Percentiles rank a stretch among this genome's conserved stretches.
These are phyloP conservation scores for Struthio camelus DNA, from an alignment of 2,113 vertebrate genomes.

Conservation along the genomic window DNA sequence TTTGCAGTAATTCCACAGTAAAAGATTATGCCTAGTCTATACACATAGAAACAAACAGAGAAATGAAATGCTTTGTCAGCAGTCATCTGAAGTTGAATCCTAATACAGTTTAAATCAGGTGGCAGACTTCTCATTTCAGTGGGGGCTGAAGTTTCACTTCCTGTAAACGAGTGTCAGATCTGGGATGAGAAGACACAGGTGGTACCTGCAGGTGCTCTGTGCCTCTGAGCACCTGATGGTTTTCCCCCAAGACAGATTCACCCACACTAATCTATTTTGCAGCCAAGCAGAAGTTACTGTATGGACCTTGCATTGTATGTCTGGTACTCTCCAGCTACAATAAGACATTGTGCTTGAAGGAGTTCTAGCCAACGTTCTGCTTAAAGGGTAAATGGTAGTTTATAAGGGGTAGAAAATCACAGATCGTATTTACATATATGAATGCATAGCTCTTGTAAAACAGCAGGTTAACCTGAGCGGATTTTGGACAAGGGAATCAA, in stretches of 20 bases:
- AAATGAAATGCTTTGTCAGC: background rate
- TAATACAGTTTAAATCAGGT: background rate
- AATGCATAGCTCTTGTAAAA: background rate
- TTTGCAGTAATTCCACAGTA: background rate
- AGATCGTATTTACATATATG: background rate
- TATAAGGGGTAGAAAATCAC: background rate
- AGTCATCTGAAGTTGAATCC: background rate
- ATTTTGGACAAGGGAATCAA: background rate
- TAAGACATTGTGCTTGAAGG: background rate
- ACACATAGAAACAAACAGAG: background rate
- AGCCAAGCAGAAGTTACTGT: background rate
- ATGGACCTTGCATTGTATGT: background rate
- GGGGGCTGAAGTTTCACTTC: background rate
- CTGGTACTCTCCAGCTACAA: background rate
- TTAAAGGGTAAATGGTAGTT: background rate
- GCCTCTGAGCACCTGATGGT: accelerated
- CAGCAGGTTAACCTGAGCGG: background rate
- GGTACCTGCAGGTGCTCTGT: background rate
- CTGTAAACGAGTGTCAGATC: background rate
- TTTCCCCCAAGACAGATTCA: background rate
- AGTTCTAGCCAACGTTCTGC: background rate
- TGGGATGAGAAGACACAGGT: background rate
- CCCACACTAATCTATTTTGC: background rate
- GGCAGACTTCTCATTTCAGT: background rate
- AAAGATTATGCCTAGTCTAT: background rate